Base-by-base conservation (phyloP, 2,113 vertebrate genomes). In the Azemiops feae region DNA sequence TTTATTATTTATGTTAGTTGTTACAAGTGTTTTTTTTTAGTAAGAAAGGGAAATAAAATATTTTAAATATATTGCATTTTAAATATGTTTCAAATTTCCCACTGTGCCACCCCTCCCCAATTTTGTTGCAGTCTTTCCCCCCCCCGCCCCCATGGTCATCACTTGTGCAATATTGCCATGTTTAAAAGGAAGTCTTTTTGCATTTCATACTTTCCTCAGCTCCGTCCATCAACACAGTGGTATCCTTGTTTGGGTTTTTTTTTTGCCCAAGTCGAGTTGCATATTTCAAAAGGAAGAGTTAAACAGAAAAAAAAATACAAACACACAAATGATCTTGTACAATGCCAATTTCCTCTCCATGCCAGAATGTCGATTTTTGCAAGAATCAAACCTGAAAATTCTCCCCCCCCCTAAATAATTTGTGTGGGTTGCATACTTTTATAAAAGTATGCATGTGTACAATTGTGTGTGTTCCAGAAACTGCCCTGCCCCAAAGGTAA, bases 131-230 rank as follows among this genome's bases (percentile, higher is more conserved):
- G 22, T 85, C 43, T 2, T 14, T 1, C 10, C 4, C 14, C 11
- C 2, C 11, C 10, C 4, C 30, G 9, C 1, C 1, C 34, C 39
- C 45, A 27, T 85, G 18, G 55, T 86, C 25, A 30, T 34, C 47
- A 34, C 57, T 23, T 86, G 53, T 39, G 45, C 47, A 90, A 74
- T 39, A 22, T 3, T 91, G 43, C 74, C 53, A 85, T 27, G 47
- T 91, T 90, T 57, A 47, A 57, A 86, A 58, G 81, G 53, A 91
- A 91, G 54, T 7, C 8, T 55, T 58, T 58, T 57, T 86, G 34
- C 81, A 27, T 91, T 91, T 85, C 27, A 91, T 91, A 85, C n/a
- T n/a, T 43, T 91, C 64, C 23, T 81, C n/a, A 52, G 54, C 52
- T 85, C 34, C 10, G n/a, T 39, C n/a, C 53, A 30, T 91, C 45